Base-by-base conservation (phyloP, 2,888 invertebrate genomes). In the Nephrotoma flavescens region DNA sequence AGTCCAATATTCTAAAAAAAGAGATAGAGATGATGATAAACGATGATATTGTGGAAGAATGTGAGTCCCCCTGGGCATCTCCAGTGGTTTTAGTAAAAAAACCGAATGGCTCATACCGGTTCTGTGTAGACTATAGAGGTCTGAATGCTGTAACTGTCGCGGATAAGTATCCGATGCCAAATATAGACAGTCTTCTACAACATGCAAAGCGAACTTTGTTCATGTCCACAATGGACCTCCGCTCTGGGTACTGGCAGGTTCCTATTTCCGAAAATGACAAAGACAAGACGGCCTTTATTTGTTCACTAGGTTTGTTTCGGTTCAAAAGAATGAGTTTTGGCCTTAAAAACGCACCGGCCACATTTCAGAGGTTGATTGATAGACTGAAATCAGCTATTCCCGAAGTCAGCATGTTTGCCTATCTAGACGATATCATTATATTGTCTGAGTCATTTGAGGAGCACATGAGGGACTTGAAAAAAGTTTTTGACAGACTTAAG, bases 131-230 rank as follows among this genome's bases (percentile, higher is more conserved):
- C 44, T 90, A 90, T 85, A 87, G 90, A 0, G 88, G 89, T 9
- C 86, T 90, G 0, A 90, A 90, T 83, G 86, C 88, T 0, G 88
- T 90, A 12, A 90, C 89, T 0, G 88, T 86, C 45, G 88, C 89
- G 2, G 90, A 90, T 86, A 87, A 87, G 1, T 91, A 91, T 83
- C 90, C 90, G 0, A 86, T 91, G 12, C 92, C 91, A 1, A 87
- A 90, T 11, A 90, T 91, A 42, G 92, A 92, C 86, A 91, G 91
- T 41, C 87, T 91, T 41, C 86, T 92, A 6, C 90, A 91, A 84
- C 88, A 88, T 0, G 89, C 90, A 0, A 90, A 89, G 87, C 87
- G 87, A 6, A 88, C 88, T 3, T 87, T 88, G 42, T 88, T 88
- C 11, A 90, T 91, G 89, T 88, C 89, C 9, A 90, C 90, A 0